Evolutionary conservation across 1,140 invertebrate genomes (phyloP), one percentile per base, ranked within the genome.

Genomic region (Octopus sinensis): DNA sequence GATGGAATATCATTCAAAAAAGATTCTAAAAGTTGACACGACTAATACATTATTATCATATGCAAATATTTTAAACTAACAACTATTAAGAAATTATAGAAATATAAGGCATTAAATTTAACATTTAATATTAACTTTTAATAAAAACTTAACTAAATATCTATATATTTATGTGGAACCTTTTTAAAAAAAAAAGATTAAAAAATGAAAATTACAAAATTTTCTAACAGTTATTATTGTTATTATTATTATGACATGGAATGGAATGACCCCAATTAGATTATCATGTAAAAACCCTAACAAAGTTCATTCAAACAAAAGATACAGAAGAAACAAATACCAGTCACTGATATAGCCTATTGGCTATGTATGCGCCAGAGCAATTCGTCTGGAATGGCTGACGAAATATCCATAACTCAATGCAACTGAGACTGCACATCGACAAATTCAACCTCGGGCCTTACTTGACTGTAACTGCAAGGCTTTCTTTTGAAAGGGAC

Each of bases 401-500:
- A 54, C 54, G 80, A 77, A 43, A 81, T 77, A 79, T 71, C 81
- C 81, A 82, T 78, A 79, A 82, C 78, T 77, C 81, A 82, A 81
- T 84, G 82, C 71, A 83, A 84, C 80, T 82, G 82, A 84, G 54
- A 77, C 53, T 81, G 68, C 54, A 76, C 80, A 81, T 81, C 68
- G 80, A 81, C 80, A 62, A 80, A 78, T 80, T 84, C 83, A 84
- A 84, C 83, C 83, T 82, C 78, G 83, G 83, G 80, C 54, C 73
- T 82, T 84, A 78, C 81, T 75, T 79, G 82, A 84, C 83, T 82
- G 82, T 81, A 80, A 84, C 83, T 82, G 82, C 78, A 54, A 79
- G 73, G 82, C 80, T 82, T 80, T 83, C 83, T 84, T 84, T 82
- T 80, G 81, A 83, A 83, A 83, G 80, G 80, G 82, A 83, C 78